These are phyloP conservation scores for Leucopsar rothschildi DNA, from an alignment of 2,113 vertebrate genomes.

Conservation along the genomic window DNA sequence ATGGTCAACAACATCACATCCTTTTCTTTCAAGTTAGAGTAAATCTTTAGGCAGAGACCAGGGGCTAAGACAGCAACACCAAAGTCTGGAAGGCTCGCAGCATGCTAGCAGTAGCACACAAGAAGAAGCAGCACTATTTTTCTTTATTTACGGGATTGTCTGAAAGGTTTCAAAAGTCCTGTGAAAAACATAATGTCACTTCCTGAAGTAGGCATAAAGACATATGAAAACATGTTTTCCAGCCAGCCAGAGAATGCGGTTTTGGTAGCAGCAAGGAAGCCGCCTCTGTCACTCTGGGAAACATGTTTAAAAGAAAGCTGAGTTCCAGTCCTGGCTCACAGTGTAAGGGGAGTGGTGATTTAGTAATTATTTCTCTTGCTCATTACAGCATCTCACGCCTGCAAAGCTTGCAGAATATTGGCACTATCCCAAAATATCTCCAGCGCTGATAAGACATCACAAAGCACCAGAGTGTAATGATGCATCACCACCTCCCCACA, in stretches of 20 bases:
- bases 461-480: conserved; percentile 8
- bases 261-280: not conserved
- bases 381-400: not conserved
- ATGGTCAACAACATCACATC: not conserved
- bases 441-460: not conserved
- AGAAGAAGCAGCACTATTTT: not conserved
- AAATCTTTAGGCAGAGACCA: not conserved
- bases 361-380: conserved; percentile 15
- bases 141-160: not conserved
- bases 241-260: not conserved
- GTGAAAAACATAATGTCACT: not conserved
- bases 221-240: not conserved
- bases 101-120: not conserved
- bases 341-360: not conserved
- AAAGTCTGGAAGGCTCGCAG: not conserved
- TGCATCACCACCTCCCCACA: conserved; percentile 11
- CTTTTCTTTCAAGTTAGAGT: not conserved
- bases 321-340: not conserved
- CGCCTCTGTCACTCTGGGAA: not conserved
- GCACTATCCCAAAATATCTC: conserved; percentile 35
- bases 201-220: not conserved
- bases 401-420: conserved; percentile 11
- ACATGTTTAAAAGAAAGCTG: not conserved
- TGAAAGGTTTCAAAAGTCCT: not conserved
- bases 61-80: not conserved